phyloP scores from a whole-genome alignment of 2,113 vertebrate genomes.

The Ursus arctos region DNA sequence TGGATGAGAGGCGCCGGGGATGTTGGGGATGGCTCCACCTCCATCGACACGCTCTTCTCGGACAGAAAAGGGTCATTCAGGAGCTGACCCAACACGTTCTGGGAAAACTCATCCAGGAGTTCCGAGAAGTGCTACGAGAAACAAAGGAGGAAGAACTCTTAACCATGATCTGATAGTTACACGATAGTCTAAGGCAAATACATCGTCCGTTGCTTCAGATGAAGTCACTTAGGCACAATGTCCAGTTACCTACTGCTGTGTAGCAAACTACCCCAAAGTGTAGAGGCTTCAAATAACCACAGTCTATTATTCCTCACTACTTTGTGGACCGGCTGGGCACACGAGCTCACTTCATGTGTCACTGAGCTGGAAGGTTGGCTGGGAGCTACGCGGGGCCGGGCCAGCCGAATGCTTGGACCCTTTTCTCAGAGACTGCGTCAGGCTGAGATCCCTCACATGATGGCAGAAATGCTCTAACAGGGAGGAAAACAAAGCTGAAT shows the following conservation, averaged over 20 bases:
- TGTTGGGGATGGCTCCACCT: slow-evolving; percentile 91
- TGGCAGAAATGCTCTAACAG: background rate
- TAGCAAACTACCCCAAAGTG: background rate
- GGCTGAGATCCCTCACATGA: background rate
- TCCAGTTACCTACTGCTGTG: background rate
- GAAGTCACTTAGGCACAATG: background rate
- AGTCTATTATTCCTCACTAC: background rate
- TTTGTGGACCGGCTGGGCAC: background rate
- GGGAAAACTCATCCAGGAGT: slow-evolving; percentile 97
- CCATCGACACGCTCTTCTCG: slow-evolving; percentile 92
- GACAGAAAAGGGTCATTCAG: slow-evolving; percentile 98
- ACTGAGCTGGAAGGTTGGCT: background rate
- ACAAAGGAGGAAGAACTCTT: slow-evolving; percentile 36
- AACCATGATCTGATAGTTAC: background rate
- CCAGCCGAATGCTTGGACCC: background rate
- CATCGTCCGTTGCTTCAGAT: background rate
- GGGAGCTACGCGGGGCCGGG: background rate
- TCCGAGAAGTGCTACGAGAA: slow-evolving; percentile 95
- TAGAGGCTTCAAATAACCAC: background rate
- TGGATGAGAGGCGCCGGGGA: slow-evolving; percentile 97
- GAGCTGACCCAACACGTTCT: slow-evolving; percentile 97
- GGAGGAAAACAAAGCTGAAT: background rate
- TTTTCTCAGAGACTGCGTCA: background rate
- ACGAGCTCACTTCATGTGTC: background rate
- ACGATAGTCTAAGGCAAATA: background rate